phyloP scores from a whole-genome alignment of 2,888 invertebrate genomes.

The Dasypogon diadema region DNA sequence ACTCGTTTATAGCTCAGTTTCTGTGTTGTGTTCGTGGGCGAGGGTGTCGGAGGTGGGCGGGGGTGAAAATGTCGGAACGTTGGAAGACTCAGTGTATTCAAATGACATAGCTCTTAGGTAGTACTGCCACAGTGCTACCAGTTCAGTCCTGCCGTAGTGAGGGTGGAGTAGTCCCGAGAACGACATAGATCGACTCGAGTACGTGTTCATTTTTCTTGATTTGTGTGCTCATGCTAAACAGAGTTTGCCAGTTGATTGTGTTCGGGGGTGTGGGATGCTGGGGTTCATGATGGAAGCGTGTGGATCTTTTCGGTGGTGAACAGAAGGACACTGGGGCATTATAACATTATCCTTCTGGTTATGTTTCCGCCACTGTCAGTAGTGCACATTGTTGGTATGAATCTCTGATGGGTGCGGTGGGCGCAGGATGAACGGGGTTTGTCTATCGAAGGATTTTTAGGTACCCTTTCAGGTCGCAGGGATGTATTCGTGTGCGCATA shows the following conservation, averaged over 20 bases:
- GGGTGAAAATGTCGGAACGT: too few relatives aligned
- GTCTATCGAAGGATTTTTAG: constrained; percentile 47
- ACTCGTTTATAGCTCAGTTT: constrained; percentile 33
- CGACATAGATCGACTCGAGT: constrained; percentile 42
- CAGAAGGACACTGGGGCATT: constrained; percentile 65
- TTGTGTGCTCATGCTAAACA: constrained; percentile 50
- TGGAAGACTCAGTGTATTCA: constrained; percentile 30
- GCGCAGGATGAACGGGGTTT: neutral
- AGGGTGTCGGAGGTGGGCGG: neutral
- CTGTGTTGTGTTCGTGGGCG: constrained; percentile 14
- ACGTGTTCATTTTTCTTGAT: constrained; percentile 55
- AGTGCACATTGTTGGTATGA: constrained; percentile 44
- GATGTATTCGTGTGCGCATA: neutral
- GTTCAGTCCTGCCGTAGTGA: neutral
- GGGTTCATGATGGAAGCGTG: constrained; percentile 29
- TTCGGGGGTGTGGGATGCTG: constrained; percentile 10
- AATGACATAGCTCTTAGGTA: constrained; percentile 48
- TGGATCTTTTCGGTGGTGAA: constrained; percentile 52
- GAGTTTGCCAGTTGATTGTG: constrained; percentile 50
- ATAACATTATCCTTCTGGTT: constrained; percentile 68
- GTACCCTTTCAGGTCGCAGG: constrained; percentile 5
- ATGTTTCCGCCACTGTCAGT: constrained; percentile 66
- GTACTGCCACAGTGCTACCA: constrained; percentile 18
- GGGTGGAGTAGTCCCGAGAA: constrained; percentile 18
- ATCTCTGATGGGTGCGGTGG: constrained; percentile 37